Conservation (phyloP, 2,888 invertebrate species). For the Drosophila nr. medialis region DNA sequence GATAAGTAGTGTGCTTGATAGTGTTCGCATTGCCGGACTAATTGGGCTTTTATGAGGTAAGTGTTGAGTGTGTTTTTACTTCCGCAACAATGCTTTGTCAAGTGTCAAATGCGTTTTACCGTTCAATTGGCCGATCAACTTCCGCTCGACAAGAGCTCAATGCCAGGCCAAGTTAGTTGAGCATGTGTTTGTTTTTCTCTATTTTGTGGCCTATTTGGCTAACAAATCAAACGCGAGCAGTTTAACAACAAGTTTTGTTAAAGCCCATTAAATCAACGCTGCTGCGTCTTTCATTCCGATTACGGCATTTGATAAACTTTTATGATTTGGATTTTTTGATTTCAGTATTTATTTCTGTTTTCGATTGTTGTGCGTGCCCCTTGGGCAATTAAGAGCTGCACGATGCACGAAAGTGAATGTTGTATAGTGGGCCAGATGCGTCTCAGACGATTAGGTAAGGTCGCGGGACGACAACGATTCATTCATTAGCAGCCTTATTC, state of each 20-base stretch:
- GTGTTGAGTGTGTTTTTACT: conserved; percentile 27
- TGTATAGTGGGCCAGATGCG: conserved; percentile 30
- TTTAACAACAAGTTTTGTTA: conserved; percentile 67
- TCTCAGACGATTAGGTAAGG: conserved; percentile 48
- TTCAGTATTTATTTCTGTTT: background rate
- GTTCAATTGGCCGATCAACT: conserved; percentile 53
- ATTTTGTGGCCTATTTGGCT: conserved; percentile 41
- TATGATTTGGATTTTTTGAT: conserved; percentile 28
- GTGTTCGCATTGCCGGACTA: conserved; percentile 41
- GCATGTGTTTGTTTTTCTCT: conserved; percentile 17
- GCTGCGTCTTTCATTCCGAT: conserved; percentile 45
- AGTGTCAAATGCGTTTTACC: conserved; percentile 57
- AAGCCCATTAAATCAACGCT: conserved; percentile 36
- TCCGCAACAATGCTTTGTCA: conserved; percentile 44
- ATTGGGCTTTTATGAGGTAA: conserved; percentile 45
- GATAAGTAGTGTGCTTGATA: conserved; percentile 25
- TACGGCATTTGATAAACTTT: conserved; percentile 67
- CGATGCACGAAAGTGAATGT: conserved; percentile 75
- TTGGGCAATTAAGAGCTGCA: conserved; percentile 74
- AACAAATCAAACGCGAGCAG: conserved; percentile 66
- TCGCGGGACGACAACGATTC: conserved; percentile 23
- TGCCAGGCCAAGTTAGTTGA: conserved; percentile 35
- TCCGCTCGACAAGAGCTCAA: conserved; percentile 59
- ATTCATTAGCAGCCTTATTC: conserved; percentile 32
- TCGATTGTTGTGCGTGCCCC: conserved; percentile 49